These are phyloP conservation scores for Dorcus hopei DNA, from an alignment of 2,888 invertebrate genomes.

Conservation along the genomic window DNA sequence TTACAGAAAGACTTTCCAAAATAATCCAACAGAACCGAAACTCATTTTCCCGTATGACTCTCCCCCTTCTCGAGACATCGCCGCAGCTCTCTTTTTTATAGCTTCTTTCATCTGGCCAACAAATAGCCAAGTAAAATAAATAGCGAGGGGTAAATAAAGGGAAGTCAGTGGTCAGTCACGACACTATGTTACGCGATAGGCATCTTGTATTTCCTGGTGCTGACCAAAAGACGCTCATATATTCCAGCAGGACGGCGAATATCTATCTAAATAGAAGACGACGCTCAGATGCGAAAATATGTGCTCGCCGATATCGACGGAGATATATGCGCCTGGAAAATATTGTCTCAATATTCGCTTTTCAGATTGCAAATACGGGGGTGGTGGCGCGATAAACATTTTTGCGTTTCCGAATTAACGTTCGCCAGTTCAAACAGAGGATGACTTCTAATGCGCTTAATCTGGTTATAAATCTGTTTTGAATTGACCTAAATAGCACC, in stretches of 20 bases:
- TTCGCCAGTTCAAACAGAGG: too few relatives aligned
- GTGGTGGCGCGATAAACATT: too few relatives aligned
- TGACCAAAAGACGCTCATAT: constrained; percentile 48
- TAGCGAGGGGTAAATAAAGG: constrained; percentile 38
- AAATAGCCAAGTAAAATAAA: constrained; percentile 32
- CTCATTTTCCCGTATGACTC: too few relatives aligned
- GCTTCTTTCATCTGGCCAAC: constrained; percentile 18
- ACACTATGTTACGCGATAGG: constrained; percentile 45
- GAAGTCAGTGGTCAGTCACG: constrained; percentile 41
- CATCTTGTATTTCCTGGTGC: constrained; percentile 49
- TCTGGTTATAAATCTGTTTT: too few relatives aligned
- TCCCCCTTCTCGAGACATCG: too few relatives aligned
- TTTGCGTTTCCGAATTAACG: too few relatives aligned
- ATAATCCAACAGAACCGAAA: too few relatives aligned
- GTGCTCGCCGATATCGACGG: constrained; percentile 38
- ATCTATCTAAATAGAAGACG: constrained; percentile 42
- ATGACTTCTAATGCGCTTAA: too few relatives aligned
- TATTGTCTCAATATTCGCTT: constrained; percentile 8
- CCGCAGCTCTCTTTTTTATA: constrained; percentile 13
- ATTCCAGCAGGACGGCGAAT: constrained; percentile 38
- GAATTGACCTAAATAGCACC: too few relatives aligned
- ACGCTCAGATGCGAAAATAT: constrained; percentile 32
- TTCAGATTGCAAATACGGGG: too few relatives aligned
- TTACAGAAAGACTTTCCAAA: too few relatives aligned
- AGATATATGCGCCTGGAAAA: constrained; percentile 27